Base-by-base conservation (phyloP, 2,113 vertebrate species). In the Cichladusa arquata region DNA sequence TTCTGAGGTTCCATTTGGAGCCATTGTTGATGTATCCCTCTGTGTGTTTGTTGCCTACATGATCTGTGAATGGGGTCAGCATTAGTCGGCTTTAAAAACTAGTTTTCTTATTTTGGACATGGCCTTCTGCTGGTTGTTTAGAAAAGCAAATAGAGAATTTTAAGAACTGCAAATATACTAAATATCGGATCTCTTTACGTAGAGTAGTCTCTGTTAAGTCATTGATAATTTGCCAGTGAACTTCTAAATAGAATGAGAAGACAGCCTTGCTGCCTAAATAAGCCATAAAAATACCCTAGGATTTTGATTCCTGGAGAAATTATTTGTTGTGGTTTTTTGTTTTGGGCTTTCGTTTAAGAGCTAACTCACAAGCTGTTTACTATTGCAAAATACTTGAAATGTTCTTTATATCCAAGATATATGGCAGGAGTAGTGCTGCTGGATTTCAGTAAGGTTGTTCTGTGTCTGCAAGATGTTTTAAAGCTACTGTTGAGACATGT, bases 91-190 rank as follows among this genome's bases (percentile, higher is more conserved):
- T 38, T 70, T 45, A 28, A 67, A 28, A 16, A n/a, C 23, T 61
- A 6, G 5, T 48, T 80, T 64, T 70, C 48, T 66, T 60, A 20
- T 28, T 77, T 54, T 72, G 20, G 6, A 24, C 19, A 11, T 81
- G 78, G 34, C 14, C 5, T 4, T 73, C 31, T 71, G 14, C 22
- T 60, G 40, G 16, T 23, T 80, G 12, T 51, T 36, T 44, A 26
- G 50, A 64, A 74, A 80, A 45, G 9, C 8, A 81, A 78, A 60
- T 26, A 26, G 7, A 69, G 69, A 72, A 65, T 16, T 5, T 12
- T 0, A 28, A 34, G 42, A 54, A 0, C 9, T 33, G 38, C 16
- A 33, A 54, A 34, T 42, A 38, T 1, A 11, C 8, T 62, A 76
- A 62, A 16, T 64, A 50, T 11, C 15, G 6, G 4, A 8, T 57